Evolutionary conservation across 2,113 vertebrate genomes (phyloP), one percentile per base, ranked within the genome.

Genomic region (Toxostoma redivivum): DNA sequence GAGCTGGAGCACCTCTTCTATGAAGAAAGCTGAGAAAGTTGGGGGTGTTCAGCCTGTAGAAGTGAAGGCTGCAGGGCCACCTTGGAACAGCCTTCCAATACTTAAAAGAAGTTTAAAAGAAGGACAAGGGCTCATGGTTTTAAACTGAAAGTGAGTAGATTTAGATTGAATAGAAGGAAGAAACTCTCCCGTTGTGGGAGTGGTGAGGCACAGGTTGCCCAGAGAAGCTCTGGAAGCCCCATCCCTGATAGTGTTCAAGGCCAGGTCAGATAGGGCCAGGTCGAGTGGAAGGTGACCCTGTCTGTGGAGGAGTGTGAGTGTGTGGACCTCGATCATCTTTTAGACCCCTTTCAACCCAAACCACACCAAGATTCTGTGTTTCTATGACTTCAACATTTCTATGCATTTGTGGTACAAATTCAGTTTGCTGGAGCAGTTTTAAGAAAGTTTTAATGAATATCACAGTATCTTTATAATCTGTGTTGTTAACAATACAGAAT

Each of bases 251-350:
- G 3, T 15, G 18, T 45, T 50, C 54, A 44, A 80, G 20, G 22
- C 8, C 64, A 69, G 16, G 24, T 40, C 16, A 40, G 30, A n/a
- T 2, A 65, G 42, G 12, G 18, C 19, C 35, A 40, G 17, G 3
- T 40, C 14, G 24, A 6, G 10, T 42, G 12, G 19, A 71, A 80
- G 12, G 3, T 37, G 42, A 31, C 42, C 10, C 10, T 50, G 8
- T 10, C 12, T 27, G 10, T 6, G 6, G 7, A 15, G 5, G 5
- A 1, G 3, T 6, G 4, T 50, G 28, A 19, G 15, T 1, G 1
- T 9, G 3, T 45, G 25, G 17, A 40, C n/a, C 14, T 37, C 0
- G 1, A 10, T 37, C 7, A 5, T 10, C 13, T 48, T 73, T 65
- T 67, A 21, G 9, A n/a, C 12, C 6, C 8, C 4, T 25, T 67